A percentile compares a stretch with the other conserved stretches of the same genome.
phyloP scores from a whole-genome alignment of 2,797 vertebrate genomes.

The Spondyliosoma cantharus region DNA sequence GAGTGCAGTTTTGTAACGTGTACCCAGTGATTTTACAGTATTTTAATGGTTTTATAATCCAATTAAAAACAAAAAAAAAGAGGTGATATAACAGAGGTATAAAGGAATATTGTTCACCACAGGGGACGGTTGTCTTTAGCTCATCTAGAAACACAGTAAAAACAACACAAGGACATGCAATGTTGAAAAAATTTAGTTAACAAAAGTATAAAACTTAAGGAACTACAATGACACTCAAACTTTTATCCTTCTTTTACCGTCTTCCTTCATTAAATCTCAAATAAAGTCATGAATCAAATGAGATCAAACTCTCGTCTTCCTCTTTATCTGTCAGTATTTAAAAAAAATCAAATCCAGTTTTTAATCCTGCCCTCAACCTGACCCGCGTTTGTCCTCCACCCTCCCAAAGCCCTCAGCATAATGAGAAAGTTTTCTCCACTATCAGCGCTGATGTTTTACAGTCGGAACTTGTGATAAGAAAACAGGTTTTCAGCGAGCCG shows the following conservation, averaged over 20 bases:
- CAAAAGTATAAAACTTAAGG: background rate
- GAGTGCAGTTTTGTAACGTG: background rate
- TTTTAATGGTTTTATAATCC: no score
- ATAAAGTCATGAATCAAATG: slow-evolving; percentile 16
- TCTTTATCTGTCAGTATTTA: slow-evolving; percentile 12
- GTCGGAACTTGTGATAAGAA: background rate
- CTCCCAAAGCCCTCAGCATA: slow-evolving; percentile 8
- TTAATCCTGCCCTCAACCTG: slow-evolving; percentile 33
- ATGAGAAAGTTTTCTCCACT: slow-evolving; percentile 16
- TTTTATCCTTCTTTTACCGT: no score
- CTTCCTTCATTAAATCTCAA: slow-evolving; percentile 23
- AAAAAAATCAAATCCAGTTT: slow-evolving; percentile 43
- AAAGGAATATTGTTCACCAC: background rate
- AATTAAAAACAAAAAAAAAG: background rate
- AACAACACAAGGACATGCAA: background rate
- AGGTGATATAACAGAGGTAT: background rate
- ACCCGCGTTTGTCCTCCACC: slow-evolving; percentile 17
- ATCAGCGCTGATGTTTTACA: slow-evolving; percentile 9
- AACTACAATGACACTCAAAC: background rate
- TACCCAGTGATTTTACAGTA: background rate
- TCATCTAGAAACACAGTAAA: background rate
- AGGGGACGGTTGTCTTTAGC: background rate
- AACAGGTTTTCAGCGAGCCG: background rate
- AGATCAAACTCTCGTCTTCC: slow-evolving; percentile 22
- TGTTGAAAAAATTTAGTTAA: background rate